A percentile compares a stretch with the other conserved stretches of the same genome.
Evolutionary conservation across 1,140 invertebrate genomes (phyloP).

Genomic region (Drosophila rhopaloa): DNA sequence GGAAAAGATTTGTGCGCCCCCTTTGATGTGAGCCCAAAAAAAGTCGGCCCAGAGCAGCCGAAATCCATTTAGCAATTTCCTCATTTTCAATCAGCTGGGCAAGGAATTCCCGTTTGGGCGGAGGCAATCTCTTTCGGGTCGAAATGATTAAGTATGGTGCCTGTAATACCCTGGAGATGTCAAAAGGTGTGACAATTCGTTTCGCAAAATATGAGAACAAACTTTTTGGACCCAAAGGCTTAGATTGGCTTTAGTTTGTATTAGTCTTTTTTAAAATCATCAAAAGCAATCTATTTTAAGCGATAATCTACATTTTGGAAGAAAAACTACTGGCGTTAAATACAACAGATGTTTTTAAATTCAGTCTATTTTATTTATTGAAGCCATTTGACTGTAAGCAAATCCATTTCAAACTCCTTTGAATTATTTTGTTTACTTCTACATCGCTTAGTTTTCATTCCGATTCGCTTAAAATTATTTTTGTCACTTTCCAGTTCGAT

Average conservation of each 20-base stretch:
- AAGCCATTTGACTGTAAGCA: no score
- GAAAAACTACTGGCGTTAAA: no score
- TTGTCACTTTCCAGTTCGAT: slow-evolving; percentile 2
- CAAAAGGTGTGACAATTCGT: slow-evolving; percentile 2
- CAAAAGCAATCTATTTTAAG: no score
- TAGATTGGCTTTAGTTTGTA: neutral
- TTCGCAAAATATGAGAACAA: neutral
- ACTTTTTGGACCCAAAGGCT: neutral
- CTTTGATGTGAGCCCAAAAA: slow-evolving; percentile 59
- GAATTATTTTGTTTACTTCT: slow-evolving; percentile 4
- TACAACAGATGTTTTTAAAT: no score
- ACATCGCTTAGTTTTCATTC: slow-evolving; percentile 2
- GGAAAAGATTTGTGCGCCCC: slow-evolving; percentile 52
- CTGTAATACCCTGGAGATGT: slow-evolving; percentile 13
- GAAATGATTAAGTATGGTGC: slow-evolving; percentile 37
- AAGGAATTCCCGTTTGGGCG: slow-evolving; percentile 4
- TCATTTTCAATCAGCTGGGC: slow-evolving; percentile 55
- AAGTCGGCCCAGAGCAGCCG: slow-evolving; percentile 24
- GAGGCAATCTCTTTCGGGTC: slow-evolving; percentile 1
- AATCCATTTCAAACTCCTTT: neutral
- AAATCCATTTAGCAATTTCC: slow-evolving; percentile 65
- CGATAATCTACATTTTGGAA: no score
- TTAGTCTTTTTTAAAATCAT: no score
- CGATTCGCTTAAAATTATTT: slow-evolving; percentile 5
- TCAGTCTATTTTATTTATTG: no score